These are phyloP conservation scores for Invenusta paracnida DNA, from an alignment of 2,888 invertebrate species.

Conservation along the genomic window DNA sequence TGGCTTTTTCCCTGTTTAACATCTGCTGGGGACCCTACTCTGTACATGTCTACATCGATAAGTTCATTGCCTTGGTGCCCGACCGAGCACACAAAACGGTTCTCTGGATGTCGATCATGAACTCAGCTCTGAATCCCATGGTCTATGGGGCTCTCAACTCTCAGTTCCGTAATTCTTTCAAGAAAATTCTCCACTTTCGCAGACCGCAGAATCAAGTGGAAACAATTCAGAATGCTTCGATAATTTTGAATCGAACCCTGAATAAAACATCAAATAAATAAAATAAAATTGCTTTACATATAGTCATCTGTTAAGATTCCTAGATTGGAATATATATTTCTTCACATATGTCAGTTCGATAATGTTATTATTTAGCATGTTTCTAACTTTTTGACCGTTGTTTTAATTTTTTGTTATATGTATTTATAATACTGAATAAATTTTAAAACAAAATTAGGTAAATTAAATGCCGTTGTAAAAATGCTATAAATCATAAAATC, in stretches of 20 bases:
- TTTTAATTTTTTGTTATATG: no score
- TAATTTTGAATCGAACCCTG: background rate
- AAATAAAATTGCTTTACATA: background rate
- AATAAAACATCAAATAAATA: background rate
- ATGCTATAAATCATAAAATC: no score
- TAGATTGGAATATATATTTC: no score
- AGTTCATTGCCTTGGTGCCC: slow-evolving; percentile 31
- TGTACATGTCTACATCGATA: slow-evolving; percentile 43
- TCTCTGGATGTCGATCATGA: slow-evolving; percentile 41
- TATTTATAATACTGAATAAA: no score
- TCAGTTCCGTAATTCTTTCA: slow-evolving; percentile 35
- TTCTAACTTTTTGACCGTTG: no score
- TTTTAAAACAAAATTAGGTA: no score
- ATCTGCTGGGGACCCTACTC: slow-evolving; percentile 43
- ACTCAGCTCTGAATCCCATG: slow-evolving; percentile 40
- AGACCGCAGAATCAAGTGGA: background rate
- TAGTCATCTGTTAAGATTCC: no score
- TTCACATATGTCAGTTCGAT: no score
- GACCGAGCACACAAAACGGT: slow-evolving; percentile 23
- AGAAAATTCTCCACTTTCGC: background rate
- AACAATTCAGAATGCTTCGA: background rate
- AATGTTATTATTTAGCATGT: no score
- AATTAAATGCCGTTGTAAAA: no score
- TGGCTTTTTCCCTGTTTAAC: slow-evolving; percentile 39
- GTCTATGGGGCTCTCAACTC: slow-evolving; percentile 38